Evolutionary conservation across 2,797 vertebrate species (phyloP), one percentile per base, ranked within the genome.

Genomic region (Cyclura pinguis): DNA sequence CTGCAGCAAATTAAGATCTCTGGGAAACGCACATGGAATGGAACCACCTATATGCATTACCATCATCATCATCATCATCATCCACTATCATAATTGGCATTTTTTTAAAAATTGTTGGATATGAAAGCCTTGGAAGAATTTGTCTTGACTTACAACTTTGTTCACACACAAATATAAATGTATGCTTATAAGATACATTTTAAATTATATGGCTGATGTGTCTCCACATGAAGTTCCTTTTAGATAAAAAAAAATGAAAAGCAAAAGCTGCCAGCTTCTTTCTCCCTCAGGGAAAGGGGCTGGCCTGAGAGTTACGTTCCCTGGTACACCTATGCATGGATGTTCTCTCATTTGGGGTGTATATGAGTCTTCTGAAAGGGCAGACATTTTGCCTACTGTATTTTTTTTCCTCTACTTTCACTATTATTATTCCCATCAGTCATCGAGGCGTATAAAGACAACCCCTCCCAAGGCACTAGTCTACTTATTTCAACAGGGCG

Each of bases 141-240:
- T 2, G 76, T 89, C 50, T 27, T 2, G 73, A n/a, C 6, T 80
- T 18, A 47, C 69, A 62, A 84, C 20, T 64, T 84, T 42, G 92
- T 84, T 78, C 73, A 83, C 42, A 2, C 38, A 24, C 42, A 78
- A 6, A 73, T 50, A 55, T 85, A 72, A 85, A 24, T 35, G 52
- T 92, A 87, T 77, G 84, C 16, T 42, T 86, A 47, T 74, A 78
- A 94, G 91, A 89, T 16, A 3, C 57, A 64, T 86, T 90, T 57
- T 67, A 69, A 81, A 84, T 87, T 52, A 88, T 27, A 3, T 76
- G 62, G n/a, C 57, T 88, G 81, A 20, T 0, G 7, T 57, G 14
- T 80, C n/a, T 82, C 29, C 1, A 1, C 27, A 73, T 85, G 0
- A 90, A 57, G 55, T 76, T 80, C 93, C 84, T 86, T 86, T 81